Percentiles rank a stretch among this genome's conserved stretches.
phyloP scores from a whole-genome alignment of 1,140 invertebrate genomes.

The Bradynema listronoti region DNA sequence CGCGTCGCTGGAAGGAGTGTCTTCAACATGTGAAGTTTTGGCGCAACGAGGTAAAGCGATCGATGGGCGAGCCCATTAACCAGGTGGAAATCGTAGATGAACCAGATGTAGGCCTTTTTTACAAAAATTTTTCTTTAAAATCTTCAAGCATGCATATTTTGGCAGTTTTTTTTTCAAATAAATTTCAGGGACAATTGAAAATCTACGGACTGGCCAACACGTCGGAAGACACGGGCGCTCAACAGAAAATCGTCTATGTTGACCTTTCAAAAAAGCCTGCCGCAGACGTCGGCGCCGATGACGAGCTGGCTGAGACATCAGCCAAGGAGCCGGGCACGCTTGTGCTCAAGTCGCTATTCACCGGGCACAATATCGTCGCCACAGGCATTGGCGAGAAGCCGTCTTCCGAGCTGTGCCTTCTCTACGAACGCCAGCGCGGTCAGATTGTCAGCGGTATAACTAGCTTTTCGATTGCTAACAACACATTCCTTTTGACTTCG shows the following conservation, averaged over 20 bases:
- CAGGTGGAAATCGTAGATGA: conserved; percentile 24
- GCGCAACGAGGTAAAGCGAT: conserved; percentile 37
- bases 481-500: conserved; percentile 8
- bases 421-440: conserved; percentile 36
- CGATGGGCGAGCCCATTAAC: conserved; percentile 28
- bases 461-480: conserved; percentile 12
- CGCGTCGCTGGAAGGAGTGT: conserved; percentile 24
- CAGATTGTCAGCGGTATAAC: conserved; percentile 26
- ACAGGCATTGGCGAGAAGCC: conserved; percentile 7
- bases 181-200: neutral
- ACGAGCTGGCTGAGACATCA: conserved; percentile 4
- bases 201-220: conserved; percentile 27
- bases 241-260: conserved; percentile 32
- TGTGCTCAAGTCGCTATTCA: conserved; percentile 33
- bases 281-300: conserved; percentile 1
- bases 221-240: conserved; percentile 17
- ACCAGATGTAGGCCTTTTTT: conserved; percentile 15
- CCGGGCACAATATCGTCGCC: neutral
- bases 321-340: conserved; percentile 2
- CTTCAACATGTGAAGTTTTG: conserved; percentile 20
- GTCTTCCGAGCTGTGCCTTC: conserved; percentile 29
- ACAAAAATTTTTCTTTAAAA: neutral
- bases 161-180: neutral
- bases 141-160: neutral
- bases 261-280: conserved; percentile 1